A percentile compares a stretch with the other conserved stretches of the same genome.
Evolutionary conservation across 1,140 invertebrate genomes (phyloP).

Genomic region (Aradophagus sp.): DNA sequence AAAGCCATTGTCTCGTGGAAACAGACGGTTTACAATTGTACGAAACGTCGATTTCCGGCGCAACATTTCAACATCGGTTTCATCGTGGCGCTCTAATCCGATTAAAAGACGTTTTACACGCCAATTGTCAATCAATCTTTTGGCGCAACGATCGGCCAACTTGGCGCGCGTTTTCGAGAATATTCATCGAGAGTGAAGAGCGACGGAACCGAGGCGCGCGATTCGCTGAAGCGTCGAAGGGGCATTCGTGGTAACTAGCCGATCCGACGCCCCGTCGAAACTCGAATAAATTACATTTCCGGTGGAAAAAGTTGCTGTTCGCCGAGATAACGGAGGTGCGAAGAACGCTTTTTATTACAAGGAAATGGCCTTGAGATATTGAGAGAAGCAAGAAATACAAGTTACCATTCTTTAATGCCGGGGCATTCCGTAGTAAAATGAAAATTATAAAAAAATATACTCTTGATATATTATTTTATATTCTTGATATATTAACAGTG

Average conservation of each 20-base stretch:
- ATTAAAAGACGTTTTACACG: constrained; percentile 33
- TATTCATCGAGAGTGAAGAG: constrained; percentile 22
- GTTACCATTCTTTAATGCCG: too few relatives aligned
- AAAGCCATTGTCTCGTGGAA: constrained; percentile 10
- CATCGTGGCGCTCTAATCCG: constrained; percentile 18
- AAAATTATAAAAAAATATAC: too few relatives aligned
- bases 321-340: too few relatives aligned
- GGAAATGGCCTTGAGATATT: too few relatives aligned
- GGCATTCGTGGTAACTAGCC: neutral
- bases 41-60: constrained; percentile 8
- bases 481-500: too few relatives aligned
- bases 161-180: constrained; percentile 14
- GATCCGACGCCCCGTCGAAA: constrained; percentile 9
- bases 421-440: too few relatives aligned
- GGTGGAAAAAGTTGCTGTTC: too few relatives aligned
- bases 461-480: too few relatives aligned
- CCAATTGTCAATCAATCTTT: constrained; percentile 27
- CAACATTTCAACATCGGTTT: constrained; percentile 14
- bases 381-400: too few relatives aligned
- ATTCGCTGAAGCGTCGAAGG: neutral
- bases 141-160: constrained; percentile 5
- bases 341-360: too few relatives aligned
- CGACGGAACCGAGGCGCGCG: neutral
- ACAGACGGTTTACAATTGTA: constrained; percentile 19
- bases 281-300: too few relatives aligned